A percentile compares a stretch with the other conserved stretches of the same genome.
Conservation (phyloP, 2,113 vertebrate genomes). For the Serinus canaria region DNA sequence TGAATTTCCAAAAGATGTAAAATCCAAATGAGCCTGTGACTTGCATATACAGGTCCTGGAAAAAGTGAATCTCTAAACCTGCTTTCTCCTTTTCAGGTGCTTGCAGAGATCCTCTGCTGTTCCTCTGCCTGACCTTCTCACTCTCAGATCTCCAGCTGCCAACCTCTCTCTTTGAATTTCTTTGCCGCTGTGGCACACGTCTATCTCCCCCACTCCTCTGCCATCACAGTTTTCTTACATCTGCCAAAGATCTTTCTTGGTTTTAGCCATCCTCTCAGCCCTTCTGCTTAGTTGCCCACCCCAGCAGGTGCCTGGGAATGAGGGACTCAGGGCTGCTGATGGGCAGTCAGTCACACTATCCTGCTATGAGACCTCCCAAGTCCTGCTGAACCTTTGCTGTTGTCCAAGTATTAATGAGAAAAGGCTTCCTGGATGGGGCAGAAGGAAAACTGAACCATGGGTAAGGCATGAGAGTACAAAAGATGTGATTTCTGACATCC, state of each 20-base stretch:
- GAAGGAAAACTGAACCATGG: not conserved
- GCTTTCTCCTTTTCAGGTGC: not conserved
- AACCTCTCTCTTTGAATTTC: not conserved
- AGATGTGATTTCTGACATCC: not conserved
- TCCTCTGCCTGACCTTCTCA: not conserved
- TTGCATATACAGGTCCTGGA: not conserved
- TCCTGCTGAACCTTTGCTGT: not conserved
- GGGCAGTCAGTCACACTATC: not conserved
- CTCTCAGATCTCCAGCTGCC: not conserved
- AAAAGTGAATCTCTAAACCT: not conserved
- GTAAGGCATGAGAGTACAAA: not conserved
- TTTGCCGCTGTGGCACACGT: not conserved
- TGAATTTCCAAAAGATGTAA: not conserved
- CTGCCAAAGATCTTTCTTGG: not conserved
- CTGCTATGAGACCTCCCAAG: not conserved
- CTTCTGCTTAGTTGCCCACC: not conserved
- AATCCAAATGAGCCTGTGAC: not conserved
- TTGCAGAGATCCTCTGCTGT: not conserved
- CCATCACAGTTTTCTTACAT: not conserved
- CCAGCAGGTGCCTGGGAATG: rapidly evolving
- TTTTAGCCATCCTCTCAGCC: not conserved
- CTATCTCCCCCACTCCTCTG: not conserved
- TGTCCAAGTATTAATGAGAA: not conserved
- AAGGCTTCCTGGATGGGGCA: not conserved
- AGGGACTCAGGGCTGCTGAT: not conserved